Evolutionary conservation across 2,888 invertebrate species (phyloP), one percentile per base, ranked within the genome.

Genomic region (Cheilosia pagana): DNA sequence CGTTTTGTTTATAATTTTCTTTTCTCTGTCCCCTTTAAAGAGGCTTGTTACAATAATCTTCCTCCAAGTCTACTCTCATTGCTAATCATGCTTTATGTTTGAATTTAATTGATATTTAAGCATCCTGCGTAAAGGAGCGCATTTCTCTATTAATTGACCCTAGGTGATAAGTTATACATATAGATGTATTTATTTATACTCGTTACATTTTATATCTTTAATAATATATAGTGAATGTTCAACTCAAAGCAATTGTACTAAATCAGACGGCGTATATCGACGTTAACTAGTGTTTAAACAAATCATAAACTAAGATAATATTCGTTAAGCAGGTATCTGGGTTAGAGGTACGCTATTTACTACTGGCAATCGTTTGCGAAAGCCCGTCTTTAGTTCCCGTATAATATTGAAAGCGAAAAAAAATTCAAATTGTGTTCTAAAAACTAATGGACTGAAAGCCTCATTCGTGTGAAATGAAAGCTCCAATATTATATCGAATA

Each of bases 111-210:
- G 70, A 81, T 81, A 75, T 25, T 65, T 76, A 35, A 76, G 85
- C 85, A 76, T 81, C 57, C 85, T 76, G 48, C 65, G 55, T 60
- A 45, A 41, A 81, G 75, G 75, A 71, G 65, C 81, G 71, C 76
- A 67, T 76, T 12, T 50, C 14, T 50, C 71, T 50, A 81, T 75
- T 85, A 85, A 85, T 85, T 85, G 85, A 85, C 85, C 85, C 81
- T 85, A 81, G 85, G 85, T 85, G 48, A 85, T 85, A 85, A 60
- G 59, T 81, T 59, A 68, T 28, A 67, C 43, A 65, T 62, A 67
- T 45, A 59, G 50, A 53, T 65, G 60, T 74, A 72, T 78, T 43
- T 43, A 35, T 43, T 7, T 43, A 45, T 78, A 77, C 74, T 59
- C 31, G n/a, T 59, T 8, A 25, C 35, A 65, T 62, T 75, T 67